These are phyloP conservation scores for Acanthopleura granulata DNA, from an alignment of 2,888 invertebrate genomes.

Conservation along the genomic window DNA sequence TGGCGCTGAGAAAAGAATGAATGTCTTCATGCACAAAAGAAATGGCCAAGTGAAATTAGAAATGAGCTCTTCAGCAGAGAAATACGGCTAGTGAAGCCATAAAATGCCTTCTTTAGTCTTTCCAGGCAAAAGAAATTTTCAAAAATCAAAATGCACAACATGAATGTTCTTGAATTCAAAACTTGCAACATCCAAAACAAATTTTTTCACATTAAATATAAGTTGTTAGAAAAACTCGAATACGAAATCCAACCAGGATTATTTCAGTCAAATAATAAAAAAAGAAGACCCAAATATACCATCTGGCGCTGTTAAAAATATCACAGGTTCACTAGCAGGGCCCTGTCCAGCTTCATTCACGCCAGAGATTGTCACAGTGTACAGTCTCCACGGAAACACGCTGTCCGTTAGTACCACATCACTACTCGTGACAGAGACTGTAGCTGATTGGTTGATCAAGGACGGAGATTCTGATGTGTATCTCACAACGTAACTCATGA, in stretches of 20 bases:
- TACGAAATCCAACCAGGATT: too few species aligned
- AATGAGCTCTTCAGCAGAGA: too few species aligned
- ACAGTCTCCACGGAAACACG: slow-evolving; percentile 52
- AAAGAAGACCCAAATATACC: slow-evolving; percentile 32
- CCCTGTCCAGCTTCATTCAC: slow-evolving; percentile 52
- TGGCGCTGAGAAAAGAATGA: slow-evolving; percentile 41
- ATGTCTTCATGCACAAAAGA: background rate
- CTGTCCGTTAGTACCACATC: background rate
- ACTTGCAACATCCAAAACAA: too few species aligned
- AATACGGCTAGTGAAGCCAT: too few species aligned
- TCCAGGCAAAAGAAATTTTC: too few species aligned
- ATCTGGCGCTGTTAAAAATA: slow-evolving; percentile 42
- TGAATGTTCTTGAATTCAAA: too few species aligned
- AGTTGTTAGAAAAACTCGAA: too few species aligned
- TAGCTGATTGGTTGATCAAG: background rate
- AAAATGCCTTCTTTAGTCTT: too few species aligned
- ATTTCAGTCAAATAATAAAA: too few species aligned
- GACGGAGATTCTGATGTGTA: background rate
- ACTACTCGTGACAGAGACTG: background rate
- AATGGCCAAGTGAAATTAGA: background rate
- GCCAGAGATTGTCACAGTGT: slow-evolving; percentile 43
- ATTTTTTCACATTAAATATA: too few species aligned
- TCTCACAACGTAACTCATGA: background rate
- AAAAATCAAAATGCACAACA: too few species aligned
- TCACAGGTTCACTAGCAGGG: slow-evolving; percentile 34